Evolutionary conservation across 2,113 vertebrate genomes (phyloP).

Genomic region (Phainopepla nitens): DNA sequence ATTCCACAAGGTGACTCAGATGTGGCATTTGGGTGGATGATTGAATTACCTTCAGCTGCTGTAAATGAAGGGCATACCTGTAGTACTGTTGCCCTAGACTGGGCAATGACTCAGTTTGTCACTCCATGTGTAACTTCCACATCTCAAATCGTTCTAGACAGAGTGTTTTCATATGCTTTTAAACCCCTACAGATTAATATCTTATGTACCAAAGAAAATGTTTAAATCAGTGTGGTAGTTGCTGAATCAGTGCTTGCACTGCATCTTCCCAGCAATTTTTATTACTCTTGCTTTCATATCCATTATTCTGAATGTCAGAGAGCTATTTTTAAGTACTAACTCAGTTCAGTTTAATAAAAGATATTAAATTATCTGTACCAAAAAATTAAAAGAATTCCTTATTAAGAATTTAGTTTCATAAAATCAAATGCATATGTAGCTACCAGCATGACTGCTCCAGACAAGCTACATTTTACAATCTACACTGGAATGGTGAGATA

Average conservation of each 20-base stretch:
- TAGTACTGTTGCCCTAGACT: neutral
- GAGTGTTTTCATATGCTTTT: neutral
- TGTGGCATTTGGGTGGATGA: neutral
- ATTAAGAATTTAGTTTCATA: constrained; percentile 9
- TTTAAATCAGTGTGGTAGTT: constrained; percentile 18
- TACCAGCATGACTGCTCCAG: neutral
- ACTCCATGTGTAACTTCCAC: neutral
- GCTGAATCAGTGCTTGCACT: constrained; percentile 42
- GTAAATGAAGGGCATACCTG: neutral
- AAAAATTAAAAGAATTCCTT: neutral
- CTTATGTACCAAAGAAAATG: constrained; percentile 40
- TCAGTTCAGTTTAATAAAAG: constrained; percentile 35
- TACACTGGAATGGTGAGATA: neutral
- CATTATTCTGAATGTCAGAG: constrained; percentile 51
- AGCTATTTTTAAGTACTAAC: constrained; percentile 49
- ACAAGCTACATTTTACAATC: neutral
- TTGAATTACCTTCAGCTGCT: neutral
- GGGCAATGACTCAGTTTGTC: neutral
- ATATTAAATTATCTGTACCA: constrained; percentile 22
- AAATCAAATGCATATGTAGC: neutral
- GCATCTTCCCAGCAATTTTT: constrained; percentile 44
- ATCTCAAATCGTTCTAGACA: neutral
- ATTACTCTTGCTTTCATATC: constrained; percentile 35
- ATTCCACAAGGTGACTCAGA: neutral
- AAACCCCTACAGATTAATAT: constrained; percentile 6